Percentiles rank a stretch among this genome's conserved stretches.
phyloP scores from a whole-genome alignment of 2,113 vertebrate genomes.

The Hassar affinis region DNA sequence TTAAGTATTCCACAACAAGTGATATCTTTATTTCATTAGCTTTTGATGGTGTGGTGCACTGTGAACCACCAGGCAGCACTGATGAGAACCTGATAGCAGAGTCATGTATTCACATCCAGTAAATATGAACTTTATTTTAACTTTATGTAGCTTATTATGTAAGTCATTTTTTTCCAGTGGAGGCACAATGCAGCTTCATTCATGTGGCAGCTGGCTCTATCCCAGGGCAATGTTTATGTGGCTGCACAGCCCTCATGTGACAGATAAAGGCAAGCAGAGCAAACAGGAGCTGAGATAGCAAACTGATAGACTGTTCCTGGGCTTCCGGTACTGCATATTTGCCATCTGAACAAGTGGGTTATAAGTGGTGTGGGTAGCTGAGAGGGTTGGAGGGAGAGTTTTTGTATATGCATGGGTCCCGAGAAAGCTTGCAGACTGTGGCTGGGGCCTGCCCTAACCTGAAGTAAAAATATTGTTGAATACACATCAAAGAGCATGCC shows the following conservation, averaged over 20 bases:
- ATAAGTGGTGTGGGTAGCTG: conserved; percentile 41
- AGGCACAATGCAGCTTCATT: conserved; percentile 24
- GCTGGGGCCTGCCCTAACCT: conserved; percentile 10
- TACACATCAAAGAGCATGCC: conserved; percentile 36
- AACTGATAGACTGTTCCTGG: conserved; percentile 74
- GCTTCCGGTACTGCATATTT: conserved; percentile 78
- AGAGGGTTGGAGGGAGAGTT: conserved; percentile 28
- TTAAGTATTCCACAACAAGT: not conserved
- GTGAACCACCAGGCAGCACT: not conserved
- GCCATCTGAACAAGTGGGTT: conserved; percentile 65
- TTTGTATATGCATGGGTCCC: not conserved
- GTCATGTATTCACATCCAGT: not conserved
- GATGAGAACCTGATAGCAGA: not conserved
- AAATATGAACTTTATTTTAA: conserved; percentile 7
- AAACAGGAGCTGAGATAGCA: conserved; percentile 72
- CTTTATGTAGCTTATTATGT: conserved; percentile 4
- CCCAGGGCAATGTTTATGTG: conserved; percentile 66
- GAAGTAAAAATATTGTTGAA: conserved; percentile 21
- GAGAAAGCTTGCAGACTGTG: not conserved
- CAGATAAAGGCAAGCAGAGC: conserved; percentile 72
- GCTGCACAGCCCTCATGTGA: conserved; percentile 71
- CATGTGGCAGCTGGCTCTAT: conserved; percentile 45
- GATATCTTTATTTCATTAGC: not conserved
- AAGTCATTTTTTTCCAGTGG: not conserved
- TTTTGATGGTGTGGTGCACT: not conserved